These are phyloP conservation scores for Drosophila birchii DNA, from an alignment of 2,888 invertebrate genomes.

Conservation along the genomic window DNA sequence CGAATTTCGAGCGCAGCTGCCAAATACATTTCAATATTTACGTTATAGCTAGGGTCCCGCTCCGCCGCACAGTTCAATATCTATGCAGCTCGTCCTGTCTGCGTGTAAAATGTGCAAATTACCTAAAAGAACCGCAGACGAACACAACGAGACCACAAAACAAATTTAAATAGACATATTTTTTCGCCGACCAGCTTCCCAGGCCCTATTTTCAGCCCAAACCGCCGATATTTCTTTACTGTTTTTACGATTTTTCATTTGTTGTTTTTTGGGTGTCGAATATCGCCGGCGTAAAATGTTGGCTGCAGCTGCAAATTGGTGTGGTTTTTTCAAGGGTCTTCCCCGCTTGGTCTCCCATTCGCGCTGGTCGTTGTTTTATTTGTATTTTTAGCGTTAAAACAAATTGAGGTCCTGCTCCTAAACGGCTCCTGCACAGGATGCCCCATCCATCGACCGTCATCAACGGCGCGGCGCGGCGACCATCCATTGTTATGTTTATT, in stretches of 20 bases:
- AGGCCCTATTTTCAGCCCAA: constrained; percentile 17
- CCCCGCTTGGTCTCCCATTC: background rate
- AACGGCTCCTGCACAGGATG: constrained; percentile 34
- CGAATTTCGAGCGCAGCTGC: constrained; percentile 77
- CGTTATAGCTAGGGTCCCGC: constrained; percentile 57
- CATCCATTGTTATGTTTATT: constrained; percentile 52
- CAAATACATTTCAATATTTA: constrained; percentile 81
- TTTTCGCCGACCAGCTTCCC: constrained; percentile 61
- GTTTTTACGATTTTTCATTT: constrained; percentile 67
- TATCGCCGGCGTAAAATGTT: constrained; percentile 74
- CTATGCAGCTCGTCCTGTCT: constrained; percentile 56
- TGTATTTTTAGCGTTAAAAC: constrained; percentile 79
- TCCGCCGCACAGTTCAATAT: constrained; percentile 46
- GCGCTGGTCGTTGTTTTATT: constrained; percentile 63
- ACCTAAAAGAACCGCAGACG: constrained; percentile 82
- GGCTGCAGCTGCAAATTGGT: constrained; percentile 69
- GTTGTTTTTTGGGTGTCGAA: constrained; percentile 62
- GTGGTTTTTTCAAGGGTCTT: constrained; percentile 56
- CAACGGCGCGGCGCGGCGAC: constrained; percentile 4
- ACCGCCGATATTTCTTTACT: constrained; percentile 37
- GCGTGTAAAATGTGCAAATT: constrained; percentile 81
- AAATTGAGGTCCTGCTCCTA: constrained; percentile 69
- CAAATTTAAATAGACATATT: constrained; percentile 80
- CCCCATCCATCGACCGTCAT: constrained; percentile 5
- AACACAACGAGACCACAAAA: constrained; percentile 81